Percentiles rank a stretch among this genome's conserved stretches.
Evolutionary conservation across 2,888 invertebrate species (phyloP).

Genomic region (Temnothorax rugatulus): DNA sequence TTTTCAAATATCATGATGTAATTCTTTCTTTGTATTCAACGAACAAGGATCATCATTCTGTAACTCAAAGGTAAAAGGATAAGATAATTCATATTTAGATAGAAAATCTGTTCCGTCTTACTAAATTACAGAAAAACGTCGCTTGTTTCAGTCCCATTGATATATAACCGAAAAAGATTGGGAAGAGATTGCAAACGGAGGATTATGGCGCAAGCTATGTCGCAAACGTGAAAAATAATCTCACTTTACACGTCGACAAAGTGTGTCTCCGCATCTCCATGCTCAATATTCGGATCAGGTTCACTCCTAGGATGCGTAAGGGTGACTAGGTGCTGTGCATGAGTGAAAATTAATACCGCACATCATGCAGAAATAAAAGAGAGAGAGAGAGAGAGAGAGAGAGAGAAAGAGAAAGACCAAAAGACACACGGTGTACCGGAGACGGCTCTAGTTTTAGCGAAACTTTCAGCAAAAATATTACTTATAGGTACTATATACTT

Average conservation of each 20-base stretch:
- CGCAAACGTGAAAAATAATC: constrained; percentile 45
- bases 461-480: constrained; percentile 21
- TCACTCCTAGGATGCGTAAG: constrained; percentile 35
- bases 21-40: background rate
- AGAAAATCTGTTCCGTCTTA: background rate
- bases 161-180: background rate
- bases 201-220: constrained; percentile 16
- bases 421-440: constrained; percentile 60
- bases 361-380: constrained; percentile 74
- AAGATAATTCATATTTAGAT: background rate
- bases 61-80: background rate
- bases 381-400: background rate
- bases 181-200: background rate
- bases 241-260: constrained; percentile 23
- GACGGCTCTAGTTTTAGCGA: constrained; percentile 49
- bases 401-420: constrained; percentile 23
- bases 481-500: background rate
- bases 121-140: background rate
- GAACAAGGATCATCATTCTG: background rate
- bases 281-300: constrained; percentile 55
- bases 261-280: constrained; percentile 56
- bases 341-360: constrained; percentile 63
- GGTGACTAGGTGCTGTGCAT: constrained; percentile 70
- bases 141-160: background rate
- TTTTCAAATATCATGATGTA: background rate